Evolutionary conservation across 1,140 invertebrate genomes (phyloP), one percentile per base, ranked within the genome.

Genomic region (Eubasilissa regina): DNA sequence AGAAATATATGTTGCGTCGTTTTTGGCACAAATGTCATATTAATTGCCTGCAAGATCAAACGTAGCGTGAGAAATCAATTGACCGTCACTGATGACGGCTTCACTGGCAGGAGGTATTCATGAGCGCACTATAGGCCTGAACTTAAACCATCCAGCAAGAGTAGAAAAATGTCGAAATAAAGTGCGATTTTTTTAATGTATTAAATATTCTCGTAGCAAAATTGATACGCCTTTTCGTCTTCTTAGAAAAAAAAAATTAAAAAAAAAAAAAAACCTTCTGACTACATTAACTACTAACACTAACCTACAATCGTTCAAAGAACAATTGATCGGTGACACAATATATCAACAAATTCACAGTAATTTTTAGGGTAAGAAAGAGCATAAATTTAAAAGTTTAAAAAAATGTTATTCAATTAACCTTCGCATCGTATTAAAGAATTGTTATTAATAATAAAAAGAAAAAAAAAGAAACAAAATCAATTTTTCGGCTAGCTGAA

Each of bases 61-160:
- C 15, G 51, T 56, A 56, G 70, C 19, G 35, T n/a, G 44, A 55
- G 35, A 45, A 68, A 45, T 55, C 70, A 55, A 74, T 74, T 74
- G 51, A 0, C 70, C 70, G 70, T 72, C 45, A 51, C 51, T 56
- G 70, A 56, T 74, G 70, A 25, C 56, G 53, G 3, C 25, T 15
- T 43, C 25, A 21, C n/a, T 55, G 17, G 9, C n/a, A 17, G 48
- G 53, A 17, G 48, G 53, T 8, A 70, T 51, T 66, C n/a, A 51
- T 21, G 35, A 74, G 25, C 15, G 70, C 70, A 55, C 51, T 55
- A 17, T 74, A 56, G 70, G 56, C 70, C 70, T 21, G 48, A 64
- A 51, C 66, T 51, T 47, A 0, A 51, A 51, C 17, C 15, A 51
- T 47, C 66, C 51, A 45, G 44, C 44, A 47, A 70, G 35, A 15